phyloP scores from a whole-genome alignment of 2,113 vertebrate species.

The Acrocephalus arundinaceus region DNA sequence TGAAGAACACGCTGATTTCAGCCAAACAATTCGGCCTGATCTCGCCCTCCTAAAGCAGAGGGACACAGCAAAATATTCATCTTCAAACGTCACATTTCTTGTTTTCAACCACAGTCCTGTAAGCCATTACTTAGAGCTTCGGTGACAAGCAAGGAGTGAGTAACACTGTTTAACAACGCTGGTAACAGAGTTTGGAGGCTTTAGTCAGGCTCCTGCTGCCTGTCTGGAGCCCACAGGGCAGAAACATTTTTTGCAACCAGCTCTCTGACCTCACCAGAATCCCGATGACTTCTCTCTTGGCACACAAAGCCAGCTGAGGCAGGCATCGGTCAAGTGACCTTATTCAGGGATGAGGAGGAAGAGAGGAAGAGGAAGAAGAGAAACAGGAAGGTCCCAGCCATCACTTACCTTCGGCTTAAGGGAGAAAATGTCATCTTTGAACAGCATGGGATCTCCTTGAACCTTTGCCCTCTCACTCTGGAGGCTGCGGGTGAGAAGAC shows the following conservation, averaged over 20 bases:
- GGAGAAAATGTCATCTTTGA: slow-evolving; percentile 68
- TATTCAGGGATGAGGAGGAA: not conserved
- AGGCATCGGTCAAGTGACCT: not conserved
- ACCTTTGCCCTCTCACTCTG: slow-evolving; percentile 60
- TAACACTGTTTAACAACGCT: not conserved
- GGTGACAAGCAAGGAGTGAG: not conserved
- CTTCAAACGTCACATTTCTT: not conserved
- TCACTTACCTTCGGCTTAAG: slow-evolving; percentile 81
- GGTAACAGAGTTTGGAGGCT: not conserved
- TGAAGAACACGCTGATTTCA: slow-evolving; percentile 81
- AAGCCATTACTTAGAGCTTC: not conserved
- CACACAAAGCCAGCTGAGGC: not conserved
- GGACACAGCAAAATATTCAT: not conserved
- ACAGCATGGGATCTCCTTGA: slow-evolving; percentile 57
- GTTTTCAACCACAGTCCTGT: not conserved
- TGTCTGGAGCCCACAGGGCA: not conserved
- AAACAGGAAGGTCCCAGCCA: not conserved
- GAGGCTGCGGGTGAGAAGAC: slow-evolving; percentile 65
- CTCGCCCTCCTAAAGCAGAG: slow-evolving; percentile 81
- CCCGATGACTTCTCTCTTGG: not conserved
- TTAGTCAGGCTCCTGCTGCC: not conserved
- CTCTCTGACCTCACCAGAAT: not conserved
- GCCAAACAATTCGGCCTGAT: slow-evolving; percentile 80
- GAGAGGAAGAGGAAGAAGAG: not conserved
- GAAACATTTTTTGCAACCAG: not conserved